Base-by-base conservation (phyloP, 2,888 invertebrate genomes). In the Athalia circularis region DNA sequence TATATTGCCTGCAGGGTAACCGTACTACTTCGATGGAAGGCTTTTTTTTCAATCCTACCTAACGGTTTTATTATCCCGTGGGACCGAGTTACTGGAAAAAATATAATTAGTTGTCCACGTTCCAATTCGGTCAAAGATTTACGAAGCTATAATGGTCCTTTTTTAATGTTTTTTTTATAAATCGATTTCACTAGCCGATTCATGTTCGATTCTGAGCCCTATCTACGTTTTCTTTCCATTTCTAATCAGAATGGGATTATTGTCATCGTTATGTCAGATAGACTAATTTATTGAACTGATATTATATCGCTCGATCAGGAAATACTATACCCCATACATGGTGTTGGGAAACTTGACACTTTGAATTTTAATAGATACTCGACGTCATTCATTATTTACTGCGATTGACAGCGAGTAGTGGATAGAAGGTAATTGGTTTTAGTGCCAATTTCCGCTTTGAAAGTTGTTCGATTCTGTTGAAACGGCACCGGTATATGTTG, bases 61-160 rank as follows among this genome's bases (percentile, higher is more conserved):
- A 67, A 67, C 68, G 68, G 54, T 68, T 68, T 68, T 52, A 68
- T 68, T 68, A 68, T 52, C 43, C 6, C 68, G 5, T 45, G 43
- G 50, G 29, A 52, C 68, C 29, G 29, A 5, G 68, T 68, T 43
- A 68, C 15, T 29, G 15, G 7, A 29, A 29, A 29, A 54, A 3
- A 54, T 15, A 65, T 48, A 48, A 48, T 43, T 65, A 47, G 52
- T 67, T 29, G 43, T 52, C 68, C 11, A 52, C n/a, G 9, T 43
- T 68, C 52, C 68, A 29, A 43, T 54, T 54, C 7, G 5, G 5
- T 6, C 5, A 29, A 29, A 29, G 29, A 29, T 29, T 29, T 29
- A 29, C 29, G 29, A 29, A 29, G 29, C 29, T 29, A 29, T n/a
- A n/a, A n/a, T 29, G 29, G 29, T 29, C 29, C 29, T 29, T 29